Evolutionary conservation across 2,888 invertebrate genomes (phyloP).

Genomic region (Microctonus brassicae): DNA sequence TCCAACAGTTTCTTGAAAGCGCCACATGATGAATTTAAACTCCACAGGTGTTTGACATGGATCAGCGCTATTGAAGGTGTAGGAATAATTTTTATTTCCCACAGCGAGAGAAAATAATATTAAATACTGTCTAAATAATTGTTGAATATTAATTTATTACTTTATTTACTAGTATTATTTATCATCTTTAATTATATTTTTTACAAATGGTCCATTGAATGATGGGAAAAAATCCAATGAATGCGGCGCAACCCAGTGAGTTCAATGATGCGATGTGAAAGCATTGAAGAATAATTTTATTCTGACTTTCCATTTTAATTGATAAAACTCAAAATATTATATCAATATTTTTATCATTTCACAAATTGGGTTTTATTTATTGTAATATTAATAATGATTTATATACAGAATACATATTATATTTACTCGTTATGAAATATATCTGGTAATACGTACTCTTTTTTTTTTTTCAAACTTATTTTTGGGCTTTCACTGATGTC

Average conservation of each 20-base stretch:
- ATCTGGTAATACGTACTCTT: neutral
- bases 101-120: neutral
- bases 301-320: neutral
- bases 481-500: neutral
- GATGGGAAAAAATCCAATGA: neutral
- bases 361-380: neutral
- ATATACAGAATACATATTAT: neutral
- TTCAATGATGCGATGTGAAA: neutral
- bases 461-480: neutral
- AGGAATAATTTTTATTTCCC: conserved; percentile 55
- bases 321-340: neutral
- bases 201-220: neutral
- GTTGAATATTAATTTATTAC: neutral
- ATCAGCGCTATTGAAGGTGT: conserved; percentile 62
- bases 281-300: neutral
- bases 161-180: too few species aligned
- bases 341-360: neutral
- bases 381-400: neutral
- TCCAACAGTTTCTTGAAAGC: conserved; percentile 11
- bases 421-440: neutral
- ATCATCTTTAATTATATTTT: too few species aligned
- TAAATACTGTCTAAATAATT: neutral
- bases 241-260: neutral
- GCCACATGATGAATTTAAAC: conserved; percentile 42
- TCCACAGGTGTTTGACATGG: conserved; percentile 69